Conservation (phyloP, 2,113 vertebrate species). For the Pheucticus melanocephalus region DNA sequence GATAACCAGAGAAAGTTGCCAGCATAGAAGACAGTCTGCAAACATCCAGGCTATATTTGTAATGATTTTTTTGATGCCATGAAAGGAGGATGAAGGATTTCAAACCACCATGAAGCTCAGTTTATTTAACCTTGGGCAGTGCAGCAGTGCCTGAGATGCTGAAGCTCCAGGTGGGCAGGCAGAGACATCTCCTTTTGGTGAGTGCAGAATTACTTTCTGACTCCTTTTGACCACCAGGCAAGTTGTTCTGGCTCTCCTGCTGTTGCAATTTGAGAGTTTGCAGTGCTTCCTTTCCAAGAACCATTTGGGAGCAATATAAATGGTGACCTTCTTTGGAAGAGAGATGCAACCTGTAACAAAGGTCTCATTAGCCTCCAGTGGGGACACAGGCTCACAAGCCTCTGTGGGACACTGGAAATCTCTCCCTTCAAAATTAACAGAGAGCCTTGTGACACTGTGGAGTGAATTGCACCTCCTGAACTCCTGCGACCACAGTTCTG, state of each 20-base stretch:
- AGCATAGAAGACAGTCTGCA: not conserved
- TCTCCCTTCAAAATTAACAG: not conserved
- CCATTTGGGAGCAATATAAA: not conserved
- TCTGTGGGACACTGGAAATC: not conserved
- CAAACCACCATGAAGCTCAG: not conserved
- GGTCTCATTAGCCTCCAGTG: not conserved
- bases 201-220: not conserved
- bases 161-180: not conserved
- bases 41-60: not conserved
- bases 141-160: not conserved
- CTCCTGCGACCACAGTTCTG: not conserved
- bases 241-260: not conserved
- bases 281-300: not conserved
- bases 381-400: rapidly evolving
- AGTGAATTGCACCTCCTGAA: not conserved
- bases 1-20: not conserved
- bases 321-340: not conserved
- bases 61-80: not conserved
- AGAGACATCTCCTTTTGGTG: not conserved
- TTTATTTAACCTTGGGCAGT: not conserved
- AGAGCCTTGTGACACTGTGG: not conserved
- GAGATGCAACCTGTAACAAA: not conserved
- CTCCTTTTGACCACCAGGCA: not conserved
- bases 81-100: not conserved
- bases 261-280: not conserved